phyloP scores from a whole-genome alignment of 2,113 vertebrate species.

The Desmodus rotundus region DNA sequence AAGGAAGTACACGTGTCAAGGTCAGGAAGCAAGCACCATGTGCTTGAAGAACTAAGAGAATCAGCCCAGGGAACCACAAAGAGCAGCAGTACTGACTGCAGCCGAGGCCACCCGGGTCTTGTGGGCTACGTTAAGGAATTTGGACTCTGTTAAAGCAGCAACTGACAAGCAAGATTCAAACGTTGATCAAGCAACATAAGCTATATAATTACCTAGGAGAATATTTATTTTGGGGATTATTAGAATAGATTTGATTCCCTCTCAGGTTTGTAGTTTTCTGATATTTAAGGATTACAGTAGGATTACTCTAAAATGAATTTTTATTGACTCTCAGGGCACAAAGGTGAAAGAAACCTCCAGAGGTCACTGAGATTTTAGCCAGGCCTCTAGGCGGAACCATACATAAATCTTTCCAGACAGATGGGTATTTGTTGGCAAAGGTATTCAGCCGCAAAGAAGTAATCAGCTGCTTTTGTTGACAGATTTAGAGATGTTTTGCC shows the following conservation, averaged over 20 bases:
- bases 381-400: conserved; percentile 36
- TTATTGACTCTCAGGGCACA: conserved; percentile 48
- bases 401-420: conserved; percentile 63
- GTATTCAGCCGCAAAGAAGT: conserved; percentile 59
- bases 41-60: background rate
- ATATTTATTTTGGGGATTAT: conserved; percentile 42
- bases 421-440: conserved; percentile 65
- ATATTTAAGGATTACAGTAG: background rate
- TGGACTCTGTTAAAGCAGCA: background rate
- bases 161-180: conserved; percentile 12
- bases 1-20: background rate
- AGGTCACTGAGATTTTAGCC: conserved; percentile 50
- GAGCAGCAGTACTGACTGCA: background rate
- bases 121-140: background rate
- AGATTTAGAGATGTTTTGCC: conserved; percentile 76
- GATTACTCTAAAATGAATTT: conserved; percentile 48
- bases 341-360: conserved; percentile 49
- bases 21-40: background rate
- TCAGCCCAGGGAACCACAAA: background rate
- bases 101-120: background rate
- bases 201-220: conserved; percentile 15
- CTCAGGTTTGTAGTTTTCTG: conserved; percentile 8
- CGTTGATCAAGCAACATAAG: conserved; percentile 25
- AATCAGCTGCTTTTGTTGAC: conserved; percentile 74
- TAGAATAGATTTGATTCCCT: conserved; percentile 30